Conservation (phyloP, 2,797 vertebrate species). For the Acanthis flammea region DNA sequence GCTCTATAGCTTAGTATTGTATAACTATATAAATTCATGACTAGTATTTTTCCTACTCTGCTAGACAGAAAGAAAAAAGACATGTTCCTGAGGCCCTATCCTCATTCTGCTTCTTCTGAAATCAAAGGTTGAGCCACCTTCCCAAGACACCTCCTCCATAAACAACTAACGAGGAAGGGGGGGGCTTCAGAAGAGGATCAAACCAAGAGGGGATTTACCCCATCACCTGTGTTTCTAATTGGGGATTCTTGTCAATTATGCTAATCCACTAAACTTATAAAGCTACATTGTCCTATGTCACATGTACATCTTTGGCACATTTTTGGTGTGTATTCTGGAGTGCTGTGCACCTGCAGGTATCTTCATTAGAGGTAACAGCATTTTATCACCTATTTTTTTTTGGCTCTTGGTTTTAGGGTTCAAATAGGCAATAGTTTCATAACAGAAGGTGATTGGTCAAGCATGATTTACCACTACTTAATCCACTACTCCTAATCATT, state of each 20-base stretch:
- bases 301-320: not conserved
- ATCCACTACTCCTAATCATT: not conserved
- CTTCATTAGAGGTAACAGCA: not conserved
- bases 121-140: fast-evolving
- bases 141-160: not conserved
- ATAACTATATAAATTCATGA: not conserved
- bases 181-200: fast-evolving
- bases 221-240: not conserved
- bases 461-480: not conserved
- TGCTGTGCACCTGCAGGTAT: too few species aligned
- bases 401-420: not conserved
- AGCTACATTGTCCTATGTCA: not conserved
- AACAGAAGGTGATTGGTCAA: not conserved
- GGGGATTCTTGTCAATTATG: not conserved
- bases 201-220: not conserved
- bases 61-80: not conserved
- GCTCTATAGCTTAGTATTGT: not conserved
- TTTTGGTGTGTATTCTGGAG: fast-evolving
- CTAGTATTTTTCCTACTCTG: not conserved
- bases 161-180: fast-evolving
- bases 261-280: not conserved
- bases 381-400: not conserved
- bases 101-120: not conserved
- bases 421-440: not conserved
- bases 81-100: not conserved